Conservation (phyloP, 1,140 invertebrate species). For the Muscidifurax raptorellus region DNA sequence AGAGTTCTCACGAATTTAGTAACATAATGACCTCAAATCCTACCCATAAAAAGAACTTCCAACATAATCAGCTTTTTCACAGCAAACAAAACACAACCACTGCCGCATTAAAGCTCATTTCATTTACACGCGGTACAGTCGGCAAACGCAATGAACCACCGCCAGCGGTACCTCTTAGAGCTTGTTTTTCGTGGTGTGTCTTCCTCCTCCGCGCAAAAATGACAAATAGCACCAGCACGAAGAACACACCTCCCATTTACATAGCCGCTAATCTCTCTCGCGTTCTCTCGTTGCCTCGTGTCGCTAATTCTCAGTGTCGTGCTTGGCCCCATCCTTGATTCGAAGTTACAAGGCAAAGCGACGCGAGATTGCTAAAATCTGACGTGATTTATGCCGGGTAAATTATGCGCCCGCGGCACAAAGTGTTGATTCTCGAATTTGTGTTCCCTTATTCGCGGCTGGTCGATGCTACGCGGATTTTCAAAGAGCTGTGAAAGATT, state of each 20-base stretch:
- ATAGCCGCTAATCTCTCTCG: slow-evolving; percentile 63
- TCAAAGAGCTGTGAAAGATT: too few species aligned
- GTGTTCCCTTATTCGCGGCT: too few species aligned
- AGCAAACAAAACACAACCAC: not conserved
- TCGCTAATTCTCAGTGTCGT: slow-evolving; percentile 37
- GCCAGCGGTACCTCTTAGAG: not conserved
- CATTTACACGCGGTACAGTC: slow-evolving; percentile 19
- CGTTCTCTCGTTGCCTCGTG: slow-evolving; percentile 31
- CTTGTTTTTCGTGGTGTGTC: slow-evolving; percentile 7
- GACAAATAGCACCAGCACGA: slow-evolving; percentile 60
- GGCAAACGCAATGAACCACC: slow-evolving; percentile 26
- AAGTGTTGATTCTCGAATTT: not conserved
- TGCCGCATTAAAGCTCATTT: slow-evolving; percentile 7
- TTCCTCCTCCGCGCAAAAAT: slow-evolving; percentile 58
- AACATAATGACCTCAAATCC: too few species aligned
- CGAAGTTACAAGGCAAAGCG: slow-evolving; percentile 59
- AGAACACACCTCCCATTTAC: slow-evolving; percentile 62
- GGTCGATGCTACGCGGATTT: too few species aligned
- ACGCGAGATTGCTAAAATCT: slow-evolving; percentile 58
- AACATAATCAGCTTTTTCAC: not conserved
- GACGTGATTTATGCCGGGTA: slow-evolving; percentile 45
- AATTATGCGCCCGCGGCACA: slow-evolving; percentile 24
- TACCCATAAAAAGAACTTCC: too few species aligned
- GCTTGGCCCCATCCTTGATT: slow-evolving; percentile 57
- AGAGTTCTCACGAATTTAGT: too few species aligned